Conservation (phyloP, 1,140 invertebrate species). For the Bemisia tabaci region DNA sequence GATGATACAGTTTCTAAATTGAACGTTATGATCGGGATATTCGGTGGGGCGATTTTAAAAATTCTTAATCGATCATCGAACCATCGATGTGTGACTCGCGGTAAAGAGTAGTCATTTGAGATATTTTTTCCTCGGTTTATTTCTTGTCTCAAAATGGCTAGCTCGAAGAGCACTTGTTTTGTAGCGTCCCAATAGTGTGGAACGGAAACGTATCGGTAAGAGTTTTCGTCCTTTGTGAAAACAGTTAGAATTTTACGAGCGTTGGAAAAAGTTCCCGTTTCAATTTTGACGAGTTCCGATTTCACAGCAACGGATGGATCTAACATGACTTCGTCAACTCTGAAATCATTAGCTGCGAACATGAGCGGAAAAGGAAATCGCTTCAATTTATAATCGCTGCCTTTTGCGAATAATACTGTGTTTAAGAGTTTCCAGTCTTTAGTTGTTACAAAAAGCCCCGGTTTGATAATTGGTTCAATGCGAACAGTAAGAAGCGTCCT, state of each 20-base stretch:
- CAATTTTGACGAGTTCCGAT: not conserved
- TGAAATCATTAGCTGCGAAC: not conserved
- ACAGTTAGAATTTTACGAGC: not conserved
- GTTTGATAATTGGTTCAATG: not conserved
- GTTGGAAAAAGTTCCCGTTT: not conserved
- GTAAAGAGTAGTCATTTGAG: not conserved
- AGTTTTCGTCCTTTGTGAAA: not conserved
- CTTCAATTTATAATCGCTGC: not conserved
- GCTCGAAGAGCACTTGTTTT: not conserved
- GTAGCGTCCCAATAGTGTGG: not conserved
- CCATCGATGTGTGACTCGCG: not conserved
- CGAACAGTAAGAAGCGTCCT: not conserved
- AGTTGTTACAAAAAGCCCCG: not conserved
- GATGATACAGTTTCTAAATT: slow-evolving; percentile 3
- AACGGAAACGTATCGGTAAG: not conserved
- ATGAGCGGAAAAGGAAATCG: not conserved
- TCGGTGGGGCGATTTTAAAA: not conserved
- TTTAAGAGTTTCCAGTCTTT: not conserved
- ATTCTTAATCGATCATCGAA: not conserved
- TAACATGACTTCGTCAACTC: not conserved
- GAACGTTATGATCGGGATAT: not conserved
- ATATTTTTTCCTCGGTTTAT: not conserved
- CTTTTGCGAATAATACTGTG: not conserved
- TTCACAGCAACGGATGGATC: not conserved
- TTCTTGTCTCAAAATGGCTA: not conserved